Evolutionary conservation across 2,113 vertebrate species (phyloP), one percentile per base, ranked within the genome.

Genomic region (Rhynchomys soricoides): DNA sequence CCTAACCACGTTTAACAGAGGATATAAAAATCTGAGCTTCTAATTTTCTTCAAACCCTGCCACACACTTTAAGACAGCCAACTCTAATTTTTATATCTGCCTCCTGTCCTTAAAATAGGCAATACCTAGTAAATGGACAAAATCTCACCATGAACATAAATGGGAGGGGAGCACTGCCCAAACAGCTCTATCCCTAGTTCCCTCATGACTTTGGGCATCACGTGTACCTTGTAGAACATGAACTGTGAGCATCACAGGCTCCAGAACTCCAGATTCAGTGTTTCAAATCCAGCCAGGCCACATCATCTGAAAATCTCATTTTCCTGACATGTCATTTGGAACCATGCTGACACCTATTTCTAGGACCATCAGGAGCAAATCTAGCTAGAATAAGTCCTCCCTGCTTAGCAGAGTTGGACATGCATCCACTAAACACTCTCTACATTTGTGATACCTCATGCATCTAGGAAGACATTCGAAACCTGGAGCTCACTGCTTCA

Each of bases 161-260:
- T 16, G 21, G 45, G 19, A 16, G 73, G 48, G 24, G 40, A 43
- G 37, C 57, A 71, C 34, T 73, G 29, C 17, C 75, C 71, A 40
- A 11, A 29, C 43, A 74, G 50, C 12, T 29, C 29, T 19, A 43
- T 50, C 1, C 40, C 24, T 71, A 43, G 37, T 15, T 40, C 24
- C 81, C n/a, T 59, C 55, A 43, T 22, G 62, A 57, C 9, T 40
- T 13, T 5, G 26, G 21, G 43, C 26, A 26, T 17, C 7, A 22
- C 34, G 0, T 10, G 45, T 1, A 2, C 26, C 21, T 55, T 45
- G 45, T 2, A 11, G 3, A 31, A 9, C 37, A 45, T 5, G 7
- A 89, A 66, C 37, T 29, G 4, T 19, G 24, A 59, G 29, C 12
- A 29, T 34, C 59, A 37, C 9, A 59, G 31, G 17, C 66, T 73